Base-by-base conservation (phyloP, 2,888 invertebrate species). In the Volucella inflata region DNA sequence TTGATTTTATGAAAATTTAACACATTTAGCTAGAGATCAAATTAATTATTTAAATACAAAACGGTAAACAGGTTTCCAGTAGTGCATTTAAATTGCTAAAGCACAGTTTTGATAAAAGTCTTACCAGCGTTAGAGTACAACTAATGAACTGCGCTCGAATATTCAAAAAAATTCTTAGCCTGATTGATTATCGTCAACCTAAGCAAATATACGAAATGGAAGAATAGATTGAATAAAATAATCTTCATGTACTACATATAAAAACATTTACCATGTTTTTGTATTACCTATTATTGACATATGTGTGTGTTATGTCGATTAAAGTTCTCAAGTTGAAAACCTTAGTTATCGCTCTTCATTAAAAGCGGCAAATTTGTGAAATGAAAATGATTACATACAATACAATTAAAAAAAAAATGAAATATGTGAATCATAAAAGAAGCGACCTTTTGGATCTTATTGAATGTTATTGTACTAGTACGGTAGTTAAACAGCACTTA, bases 351-450 rank as follows among this genome's bases (percentile, higher is more conserved):
- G 70, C 71, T 82, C 77, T 71, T 77, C 50, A 48, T 8, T 53
- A 53, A 77, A 82, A 67, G 67, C 65, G 65, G 14, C 67, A 38
- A 60, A 78, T 78, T 82, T 36, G 71, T 67, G 57, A 59, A 67
- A 59, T 38, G 46, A 78, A 44, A 38, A 62, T 40, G 64, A 78
- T 62, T 70, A 67, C 55, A 40, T 30, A 57, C 46, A 30, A 68
- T 57, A 30, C 50, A 76, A 70, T 76, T 67, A 55, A 30, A 30
- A 30, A 30, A 3, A 30, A 30, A 30, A 30, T 6, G 30, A 30
- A 30, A 30, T 30, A 30, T 30, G 30, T 83, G 83, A 83, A 64
- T 83, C 78, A 83, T 79, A 68, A 83, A 79, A 64, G 55, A 67
- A 55, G 57, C 78, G 83, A 72, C 72, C 44, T 83, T 72, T 72